Percentiles rank a stretch among this genome's conserved stretches.
phyloP scores from a whole-genome alignment of 2,113 vertebrate species.

The Panthera tigris region DNA sequence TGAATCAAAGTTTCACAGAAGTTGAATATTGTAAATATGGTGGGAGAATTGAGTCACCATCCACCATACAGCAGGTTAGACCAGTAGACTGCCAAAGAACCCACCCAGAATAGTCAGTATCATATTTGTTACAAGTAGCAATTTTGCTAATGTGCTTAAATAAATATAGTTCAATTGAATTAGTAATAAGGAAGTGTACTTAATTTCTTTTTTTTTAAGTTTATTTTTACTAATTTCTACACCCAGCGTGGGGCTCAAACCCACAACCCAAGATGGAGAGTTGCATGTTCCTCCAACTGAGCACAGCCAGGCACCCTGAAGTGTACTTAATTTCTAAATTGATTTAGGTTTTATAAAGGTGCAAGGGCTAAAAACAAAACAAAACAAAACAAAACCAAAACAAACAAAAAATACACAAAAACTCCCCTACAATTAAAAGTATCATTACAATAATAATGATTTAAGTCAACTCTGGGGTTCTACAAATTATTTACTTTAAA shows the following conservation, averaged over 20 bases:
- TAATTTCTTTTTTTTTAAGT: slow-evolving; percentile 20
- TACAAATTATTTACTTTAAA: neutral
- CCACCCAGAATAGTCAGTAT: neutral
- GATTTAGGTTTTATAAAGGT: slow-evolving; percentile 42
- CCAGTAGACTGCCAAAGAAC: slow-evolving; percentile 57
- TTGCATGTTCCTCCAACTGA: neutral
- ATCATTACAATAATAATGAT: slow-evolving; percentile 36
- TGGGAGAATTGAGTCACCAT: slow-evolving; percentile 42
- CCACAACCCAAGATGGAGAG: neutral
- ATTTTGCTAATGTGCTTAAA: slow-evolving; percentile 63
- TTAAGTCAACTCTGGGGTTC: slow-evolving; percentile 27
- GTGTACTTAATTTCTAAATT: slow-evolving; percentile 57
- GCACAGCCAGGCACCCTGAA: neutral
- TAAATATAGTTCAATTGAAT: slow-evolving; percentile 62
- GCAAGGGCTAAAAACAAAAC: neutral
- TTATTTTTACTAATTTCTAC: neutral
- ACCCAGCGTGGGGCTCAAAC: neutral
- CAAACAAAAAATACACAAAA: neutral
- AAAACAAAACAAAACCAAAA: neutral
- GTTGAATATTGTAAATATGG: neutral
- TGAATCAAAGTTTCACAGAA: slow-evolving; percentile 19
- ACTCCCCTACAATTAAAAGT: slow-evolving; percentile 9
- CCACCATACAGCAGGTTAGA: slow-evolving; percentile 32
- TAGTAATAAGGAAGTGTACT: slow-evolving; percentile 45
- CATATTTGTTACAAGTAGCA: slow-evolving; percentile 44